phyloP scores from a whole-genome alignment of 2,888 invertebrate genomes.

The Tupiocoris notatus region DNA sequence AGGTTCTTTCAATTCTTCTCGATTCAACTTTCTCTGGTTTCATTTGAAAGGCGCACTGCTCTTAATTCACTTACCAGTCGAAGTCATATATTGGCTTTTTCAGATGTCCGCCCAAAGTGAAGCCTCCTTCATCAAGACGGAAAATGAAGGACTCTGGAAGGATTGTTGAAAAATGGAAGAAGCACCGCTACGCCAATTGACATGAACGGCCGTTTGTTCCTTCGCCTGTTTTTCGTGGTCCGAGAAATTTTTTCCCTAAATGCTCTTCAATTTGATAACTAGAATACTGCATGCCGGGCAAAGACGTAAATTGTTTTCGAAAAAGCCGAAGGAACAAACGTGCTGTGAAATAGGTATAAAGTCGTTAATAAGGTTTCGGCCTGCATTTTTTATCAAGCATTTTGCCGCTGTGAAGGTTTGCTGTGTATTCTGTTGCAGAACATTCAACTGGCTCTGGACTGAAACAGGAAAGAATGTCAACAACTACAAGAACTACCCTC shows the following conservation, averaged over 20 bases:
- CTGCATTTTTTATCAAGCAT: not conserved
- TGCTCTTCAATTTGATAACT: no score
- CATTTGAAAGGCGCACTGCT: not conserved
- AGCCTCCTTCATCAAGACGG: constrained; percentile 7
- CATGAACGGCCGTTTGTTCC: constrained; percentile 9
- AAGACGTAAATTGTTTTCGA: no score
- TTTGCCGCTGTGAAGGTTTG: constrained; percentile 16
- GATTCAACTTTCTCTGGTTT: not conserved
- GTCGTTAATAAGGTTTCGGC: not conserved
- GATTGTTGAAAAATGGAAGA: constrained; percentile 11
- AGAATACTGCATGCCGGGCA: no score
- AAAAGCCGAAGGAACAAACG: not conserved
- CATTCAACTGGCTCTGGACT: constrained; percentile 89
- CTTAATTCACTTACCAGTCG: constrained; percentile 21
- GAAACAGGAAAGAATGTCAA: constrained; percentile 86
- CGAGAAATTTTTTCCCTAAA: not conserved
- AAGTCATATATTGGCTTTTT: constrained; percentile 36
- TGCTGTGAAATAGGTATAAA: constrained; percentile 4
- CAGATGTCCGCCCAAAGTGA: constrained; percentile 9
- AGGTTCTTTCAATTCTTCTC: no score
- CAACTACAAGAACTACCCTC: constrained; percentile 84
- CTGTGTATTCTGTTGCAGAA: constrained; percentile 58
- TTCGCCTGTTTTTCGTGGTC: not conserved
- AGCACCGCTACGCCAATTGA: constrained; percentile 4
- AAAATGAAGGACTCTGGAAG: not conserved